Percentiles rank a stretch among this genome's conserved stretches.
Conservation (phyloP, 2,888 invertebrate genomes). For the Melipona bicolor region DNA sequence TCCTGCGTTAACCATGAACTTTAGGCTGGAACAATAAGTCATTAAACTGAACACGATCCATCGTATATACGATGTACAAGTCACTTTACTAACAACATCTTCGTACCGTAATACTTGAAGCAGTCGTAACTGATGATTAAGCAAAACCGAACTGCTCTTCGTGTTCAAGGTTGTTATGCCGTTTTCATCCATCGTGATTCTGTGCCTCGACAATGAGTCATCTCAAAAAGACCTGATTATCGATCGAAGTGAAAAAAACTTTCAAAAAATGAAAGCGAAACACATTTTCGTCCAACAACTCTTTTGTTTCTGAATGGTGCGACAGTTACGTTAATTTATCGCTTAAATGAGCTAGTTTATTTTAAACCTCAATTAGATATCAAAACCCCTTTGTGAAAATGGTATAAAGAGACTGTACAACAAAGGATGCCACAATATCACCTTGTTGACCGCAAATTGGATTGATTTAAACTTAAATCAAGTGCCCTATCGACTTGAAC, state of each 20-base stretch:
- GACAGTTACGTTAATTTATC: neutral
- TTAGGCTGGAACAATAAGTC: constrained; percentile 55
- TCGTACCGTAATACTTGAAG: neutral
- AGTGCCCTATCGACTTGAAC: constrained; percentile 17
- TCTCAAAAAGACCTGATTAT: neutral
- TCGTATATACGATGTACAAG: constrained; percentile 16
- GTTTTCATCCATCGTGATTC: neutral
- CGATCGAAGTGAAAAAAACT: neutral
- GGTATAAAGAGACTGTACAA: neutral
- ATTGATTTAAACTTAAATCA: constrained; percentile 21
- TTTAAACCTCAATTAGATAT: neutral
- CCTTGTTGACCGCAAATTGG: neutral
- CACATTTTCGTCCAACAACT: neutral
- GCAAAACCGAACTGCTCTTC: neutral
- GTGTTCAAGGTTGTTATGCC: neutral
- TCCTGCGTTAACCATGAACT: constrained; percentile 67
- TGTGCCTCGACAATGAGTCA: neutral
- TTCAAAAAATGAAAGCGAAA: neutral
- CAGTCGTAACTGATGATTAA: neutral
- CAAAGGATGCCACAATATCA: constrained; percentile 8
- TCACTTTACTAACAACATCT: neutral
- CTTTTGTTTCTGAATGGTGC: neutral
- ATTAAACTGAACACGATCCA: constrained; percentile 42
- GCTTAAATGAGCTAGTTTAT: neutral
- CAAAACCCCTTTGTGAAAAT: neutral